phyloP scores from a whole-genome alignment of 1,140 invertebrate genomes.

The Drosophila pachea region DNA sequence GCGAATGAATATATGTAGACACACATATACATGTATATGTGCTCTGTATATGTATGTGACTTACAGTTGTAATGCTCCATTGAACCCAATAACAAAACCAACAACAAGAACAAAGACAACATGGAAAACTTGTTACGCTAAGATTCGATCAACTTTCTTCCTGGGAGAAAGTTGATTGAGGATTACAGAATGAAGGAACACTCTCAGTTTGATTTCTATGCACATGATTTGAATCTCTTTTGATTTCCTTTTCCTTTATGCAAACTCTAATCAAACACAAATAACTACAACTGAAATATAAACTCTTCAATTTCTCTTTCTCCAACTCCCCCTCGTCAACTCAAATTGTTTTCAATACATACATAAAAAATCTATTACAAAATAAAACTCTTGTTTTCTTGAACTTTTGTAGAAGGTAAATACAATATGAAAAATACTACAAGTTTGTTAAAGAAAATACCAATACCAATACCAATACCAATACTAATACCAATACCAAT shows the following conservation, averaged over 20 bases:
- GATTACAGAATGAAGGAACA: constrained; percentile 2
- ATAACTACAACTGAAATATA: constrained; percentile 58
- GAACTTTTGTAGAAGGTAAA: constrained; percentile 79
- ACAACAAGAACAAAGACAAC: constrained; percentile 36
- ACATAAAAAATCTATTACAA: constrained; percentile 44
- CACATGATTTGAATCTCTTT: background rate
- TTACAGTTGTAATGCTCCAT: constrained; percentile 6
- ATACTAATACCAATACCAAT: constrained; percentile 29
- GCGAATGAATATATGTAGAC: constrained; percentile 23
- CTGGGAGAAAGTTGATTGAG: constrained; percentile 32
- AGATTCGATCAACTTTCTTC: constrained; percentile 37
- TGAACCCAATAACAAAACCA: constrained; percentile 42
- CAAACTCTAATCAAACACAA: constrained; percentile 46
- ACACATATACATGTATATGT: constrained; percentile 19
- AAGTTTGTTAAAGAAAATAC: constrained; percentile 50
- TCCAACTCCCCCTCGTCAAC: constrained; percentile 58
- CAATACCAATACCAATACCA: constrained; percentile 39
- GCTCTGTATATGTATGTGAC: no score
- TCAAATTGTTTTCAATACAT: constrained; percentile 72
- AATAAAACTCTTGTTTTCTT: constrained; percentile 73
- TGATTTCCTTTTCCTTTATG: constrained; percentile 33
- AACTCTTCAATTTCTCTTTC: constrained; percentile 78
- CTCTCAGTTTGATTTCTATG: constrained; percentile 25
- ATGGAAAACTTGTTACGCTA: constrained; percentile 21
- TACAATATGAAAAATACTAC: constrained; percentile 65